These are phyloP conservation scores for Cryptomyrus ogoouensis DNA, from an alignment of 2,113 vertebrate species.

Conservation along the genomic window DNA sequence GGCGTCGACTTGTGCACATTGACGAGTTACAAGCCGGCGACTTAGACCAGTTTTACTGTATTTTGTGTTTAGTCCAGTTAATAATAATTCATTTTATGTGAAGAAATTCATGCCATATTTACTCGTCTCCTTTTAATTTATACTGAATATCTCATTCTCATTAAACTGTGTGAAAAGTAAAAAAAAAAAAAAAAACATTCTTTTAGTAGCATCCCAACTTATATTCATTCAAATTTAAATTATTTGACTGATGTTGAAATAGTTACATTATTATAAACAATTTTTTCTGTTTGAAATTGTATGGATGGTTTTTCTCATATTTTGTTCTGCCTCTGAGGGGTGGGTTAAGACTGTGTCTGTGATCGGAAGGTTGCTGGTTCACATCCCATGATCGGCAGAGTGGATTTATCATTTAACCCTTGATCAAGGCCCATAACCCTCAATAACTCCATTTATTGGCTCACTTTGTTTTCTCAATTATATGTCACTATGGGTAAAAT, in stretches of 20 bases:
- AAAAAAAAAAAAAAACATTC: too few relatives aligned
- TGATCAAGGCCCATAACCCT: neutral
- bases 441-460: neutral
- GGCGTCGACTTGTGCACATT: too few relatives aligned
- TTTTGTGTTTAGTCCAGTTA: neutral
- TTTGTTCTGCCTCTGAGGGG: neutral
- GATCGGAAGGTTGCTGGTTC: neutral
- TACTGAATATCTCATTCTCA: neutral
- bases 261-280: neutral
- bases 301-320: neutral
- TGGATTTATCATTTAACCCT: neutral
- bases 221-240: neutral
- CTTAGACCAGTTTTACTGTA: too few relatives aligned
- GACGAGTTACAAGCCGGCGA: too few relatives aligned
- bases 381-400: neutral
- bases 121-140: neutral
- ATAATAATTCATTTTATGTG: neutral
- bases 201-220: too few relatives aligned
- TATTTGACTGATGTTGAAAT: neutral
- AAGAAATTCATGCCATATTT: neutral
- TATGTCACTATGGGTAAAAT: neutral
- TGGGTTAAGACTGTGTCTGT: neutral
- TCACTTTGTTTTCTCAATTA: neutral
- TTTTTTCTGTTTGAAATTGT: neutral
- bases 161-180: neutral